Percentiles rank a stretch among this genome's conserved stretches.
phyloP scores from a whole-genome alignment of 1,140 invertebrate genomes.

The Oscheius sp. region DNA sequence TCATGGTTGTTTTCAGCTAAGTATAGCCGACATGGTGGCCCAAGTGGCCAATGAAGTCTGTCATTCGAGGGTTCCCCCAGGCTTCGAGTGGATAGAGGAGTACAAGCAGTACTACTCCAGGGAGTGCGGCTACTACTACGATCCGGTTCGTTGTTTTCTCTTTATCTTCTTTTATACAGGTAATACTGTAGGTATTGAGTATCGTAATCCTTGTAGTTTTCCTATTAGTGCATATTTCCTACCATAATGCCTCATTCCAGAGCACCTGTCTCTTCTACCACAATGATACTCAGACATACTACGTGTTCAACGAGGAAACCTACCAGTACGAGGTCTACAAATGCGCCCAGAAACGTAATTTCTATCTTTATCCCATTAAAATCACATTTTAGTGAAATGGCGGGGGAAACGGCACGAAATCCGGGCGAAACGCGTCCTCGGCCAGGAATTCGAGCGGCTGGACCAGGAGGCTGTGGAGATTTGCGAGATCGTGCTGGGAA shows the following conservation, averaged over 20 bases:
- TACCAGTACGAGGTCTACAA: not conserved
- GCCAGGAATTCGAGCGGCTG: slow-evolving; percentile 8
- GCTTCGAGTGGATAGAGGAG: slow-evolving; percentile 28
- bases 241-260: not conserved
- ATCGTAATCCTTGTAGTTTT: no score
- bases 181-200: no score
- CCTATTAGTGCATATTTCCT: no score
- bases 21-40: slow-evolving; percentile 22
- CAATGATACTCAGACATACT: not conserved
- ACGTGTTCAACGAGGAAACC: not conserved
- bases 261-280: slow-evolving; percentile 23
- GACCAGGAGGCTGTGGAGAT: slow-evolving; percentile 16
- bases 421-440: not conserved
- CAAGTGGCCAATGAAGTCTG: slow-evolving; percentile 23
- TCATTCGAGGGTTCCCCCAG: slow-evolving; percentile 27
- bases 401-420: not conserved
- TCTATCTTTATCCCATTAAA: not conserved
- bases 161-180: no score
- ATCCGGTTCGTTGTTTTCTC: slow-evolving; percentile 30
- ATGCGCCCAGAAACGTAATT: not conserved
- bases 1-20: not conserved
- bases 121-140: slow-evolving; percentile 33
- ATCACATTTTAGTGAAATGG: slow-evolving; percentile 15
- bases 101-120: slow-evolving; percentile 29
- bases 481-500: slow-evolving; percentile 1